Conservation (phyloP, 2,113 vertebrate genomes). For the Irena cyanogastra region DNA sequence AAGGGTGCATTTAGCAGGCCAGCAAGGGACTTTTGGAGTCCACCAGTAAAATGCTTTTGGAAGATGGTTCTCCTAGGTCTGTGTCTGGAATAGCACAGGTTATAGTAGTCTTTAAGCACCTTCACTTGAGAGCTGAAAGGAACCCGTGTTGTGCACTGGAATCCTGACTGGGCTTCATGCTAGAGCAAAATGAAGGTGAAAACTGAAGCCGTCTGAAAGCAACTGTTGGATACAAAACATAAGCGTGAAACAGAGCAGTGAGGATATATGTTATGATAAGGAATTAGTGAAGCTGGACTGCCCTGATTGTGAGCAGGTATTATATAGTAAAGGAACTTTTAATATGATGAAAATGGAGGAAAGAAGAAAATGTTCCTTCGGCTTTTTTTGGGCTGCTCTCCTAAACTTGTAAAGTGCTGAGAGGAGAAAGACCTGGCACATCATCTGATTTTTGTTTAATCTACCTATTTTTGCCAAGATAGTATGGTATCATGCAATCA, state of each 20-base stretch:
- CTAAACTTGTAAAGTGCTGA: not conserved
- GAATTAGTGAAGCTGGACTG: not conserved
- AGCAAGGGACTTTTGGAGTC: not conserved
- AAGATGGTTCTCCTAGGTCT: not conserved
- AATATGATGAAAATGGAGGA: not conserved
- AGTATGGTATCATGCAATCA: not conserved
- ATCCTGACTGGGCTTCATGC: not conserved
- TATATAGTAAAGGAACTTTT: not conserved
- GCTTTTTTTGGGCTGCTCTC: not conserved
- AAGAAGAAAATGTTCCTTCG: not conserved
- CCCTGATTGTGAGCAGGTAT: not conserved
- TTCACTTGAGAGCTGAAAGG: not conserved
- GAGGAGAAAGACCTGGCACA: not conserved
- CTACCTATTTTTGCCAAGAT: not conserved
- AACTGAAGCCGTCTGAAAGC: not conserved
- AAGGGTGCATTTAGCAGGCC: not conserved
- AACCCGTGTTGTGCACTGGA: not conserved
- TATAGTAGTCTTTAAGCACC: not conserved
- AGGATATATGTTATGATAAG: not conserved
- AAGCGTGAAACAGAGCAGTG: not conserved
- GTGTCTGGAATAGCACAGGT: not conserved
- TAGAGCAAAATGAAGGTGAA: not conserved
- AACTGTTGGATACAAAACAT: not conserved
- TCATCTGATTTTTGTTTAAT: not conserved
- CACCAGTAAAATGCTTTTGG: not conserved